These are phyloP conservation scores for Ecdyonurus torrentis DNA, from an alignment of 2,888 invertebrate species.

Conservation along the genomic window DNA sequence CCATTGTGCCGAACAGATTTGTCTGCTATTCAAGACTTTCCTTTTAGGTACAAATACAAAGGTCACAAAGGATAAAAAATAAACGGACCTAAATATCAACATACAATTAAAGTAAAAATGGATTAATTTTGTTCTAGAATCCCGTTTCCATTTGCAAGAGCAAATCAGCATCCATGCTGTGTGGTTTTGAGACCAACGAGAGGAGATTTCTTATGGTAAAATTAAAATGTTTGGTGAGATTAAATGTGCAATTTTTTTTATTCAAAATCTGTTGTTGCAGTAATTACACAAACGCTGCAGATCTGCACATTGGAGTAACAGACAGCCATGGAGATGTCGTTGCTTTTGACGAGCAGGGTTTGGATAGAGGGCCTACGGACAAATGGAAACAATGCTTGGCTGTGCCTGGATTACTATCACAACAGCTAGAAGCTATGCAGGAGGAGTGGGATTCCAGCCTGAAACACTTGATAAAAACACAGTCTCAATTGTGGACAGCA, in stretches of 20 bases:
- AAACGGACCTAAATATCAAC: neutral
- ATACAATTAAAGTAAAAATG: neutral
- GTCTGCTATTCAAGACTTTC: neutral
- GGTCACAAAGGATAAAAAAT: neutral
- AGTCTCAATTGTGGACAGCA: slow-evolving; percentile 42
- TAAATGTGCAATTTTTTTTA: too few species aligned
- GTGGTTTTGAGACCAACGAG: slow-evolving; percentile 74
- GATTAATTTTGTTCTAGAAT: slow-evolving; percentile 35
- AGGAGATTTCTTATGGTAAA: slow-evolving; percentile 76
- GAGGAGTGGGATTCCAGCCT: slow-evolving; percentile 26
- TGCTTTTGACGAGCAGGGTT: slow-evolving; percentile 73
- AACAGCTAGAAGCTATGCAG: slow-evolving; percentile 43
- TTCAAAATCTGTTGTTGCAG: slow-evolving; percentile 29
- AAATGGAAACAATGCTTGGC: slow-evolving; percentile 31
- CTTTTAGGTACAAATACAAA: slow-evolving; percentile 2
- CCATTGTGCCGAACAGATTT: neutral
- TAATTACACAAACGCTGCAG: slow-evolving; percentile 64
- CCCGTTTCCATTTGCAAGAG: slow-evolving; percentile 74
- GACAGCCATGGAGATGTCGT: slow-evolving; percentile 62
- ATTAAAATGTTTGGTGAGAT: slow-evolving; percentile 14
- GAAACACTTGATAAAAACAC: slow-evolving; percentile 50
- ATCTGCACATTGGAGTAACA: slow-evolving; percentile 82
- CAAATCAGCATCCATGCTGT: slow-evolving; percentile 60
- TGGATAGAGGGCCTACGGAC: slow-evolving; percentile 22
- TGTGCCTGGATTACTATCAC: slow-evolving; percentile 21